Evolutionary conservation across 1,140 invertebrate species (phyloP).

Genomic region (Trypoxylus dichotomus): DNA sequence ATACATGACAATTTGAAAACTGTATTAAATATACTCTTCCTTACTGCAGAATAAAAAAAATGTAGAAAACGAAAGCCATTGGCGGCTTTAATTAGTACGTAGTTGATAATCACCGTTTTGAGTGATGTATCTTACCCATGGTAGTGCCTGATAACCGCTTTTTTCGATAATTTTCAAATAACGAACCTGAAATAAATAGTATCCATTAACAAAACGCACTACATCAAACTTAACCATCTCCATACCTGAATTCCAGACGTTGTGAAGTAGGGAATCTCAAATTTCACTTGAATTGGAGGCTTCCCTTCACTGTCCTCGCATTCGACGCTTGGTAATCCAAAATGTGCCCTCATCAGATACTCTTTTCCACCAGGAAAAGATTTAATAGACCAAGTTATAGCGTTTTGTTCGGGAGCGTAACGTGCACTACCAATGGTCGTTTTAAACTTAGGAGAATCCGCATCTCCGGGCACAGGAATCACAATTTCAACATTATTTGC

Average conservation of each 20-base stretch:
- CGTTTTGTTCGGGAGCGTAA: constrained; percentile 96
- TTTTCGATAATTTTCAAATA: constrained; percentile 99
- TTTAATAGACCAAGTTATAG: constrained; percentile 99
- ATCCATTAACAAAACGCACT: background rate
- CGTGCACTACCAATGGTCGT: constrained; percentile 97
- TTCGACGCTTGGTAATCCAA: constrained; percentile 96
- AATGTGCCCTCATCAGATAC: constrained; percentile 98
- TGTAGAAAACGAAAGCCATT: background rate
- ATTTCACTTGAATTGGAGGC: constrained; percentile 98
- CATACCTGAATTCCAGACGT: constrained; percentile 96
- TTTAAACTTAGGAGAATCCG: constrained; percentile 98
- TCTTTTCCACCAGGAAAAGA: constrained; percentile 99
- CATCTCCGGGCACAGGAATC: constrained; percentile 97
- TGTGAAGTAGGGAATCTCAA: constrained; percentile 99
- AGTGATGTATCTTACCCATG: constrained; percentile 99
- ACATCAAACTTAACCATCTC: background rate
- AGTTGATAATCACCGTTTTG: constrained; percentile 99
- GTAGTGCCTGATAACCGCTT: constrained; percentile 97
- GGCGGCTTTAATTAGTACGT: constrained; percentile 78
- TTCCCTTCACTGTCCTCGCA: constrained; percentile 95
- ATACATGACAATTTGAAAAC: constrained; percentile 8
- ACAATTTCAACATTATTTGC: constrained; percentile 99
- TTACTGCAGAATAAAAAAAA: constrained; percentile 13
- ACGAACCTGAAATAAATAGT: constrained; percentile 64
- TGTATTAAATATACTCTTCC: constrained; percentile 5